Evolutionary conservation across 2,888 invertebrate species (phyloP), one percentile per base, ranked within the genome.

Genomic region (Hemaris fuciformis): DNA sequence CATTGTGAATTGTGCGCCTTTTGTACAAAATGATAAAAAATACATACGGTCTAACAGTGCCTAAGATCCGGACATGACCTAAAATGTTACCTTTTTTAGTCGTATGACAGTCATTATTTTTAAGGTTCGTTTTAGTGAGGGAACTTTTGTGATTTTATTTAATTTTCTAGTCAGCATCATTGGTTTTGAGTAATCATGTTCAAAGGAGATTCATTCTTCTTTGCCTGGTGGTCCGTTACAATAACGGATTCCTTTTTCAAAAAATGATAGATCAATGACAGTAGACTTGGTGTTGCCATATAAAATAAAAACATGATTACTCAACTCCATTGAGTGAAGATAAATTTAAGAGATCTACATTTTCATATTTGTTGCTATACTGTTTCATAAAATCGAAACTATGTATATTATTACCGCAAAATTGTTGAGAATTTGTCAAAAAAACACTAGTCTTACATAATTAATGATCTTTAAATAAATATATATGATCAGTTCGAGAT

Each of bases 341-440:
- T 41, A 60, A 13, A 59, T 34, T 59, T 31, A 46, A 41, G 27
- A 41, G 38, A 7, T 41, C 41, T 53, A 27, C 41, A 53, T 25
- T 60, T 60, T 25, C 48, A n/a, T 48, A 53, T 42, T 46, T 70
- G 80, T 80, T 79, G 80, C 80, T 76, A 73, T 70, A 67, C 71
- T 73, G 76, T 76, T 72, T 73, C 53, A 53, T 53, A 8, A 53
- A 31, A 48, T 48, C 48, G 53, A 53, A 53, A 53, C 53, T 53
- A 53, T 53, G 53, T 53, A 72, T 71, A 70, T 73, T 69, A 72
- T 69, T 76, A 80, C 76, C 73, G 81, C 79, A 66, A 74, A 64
- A 80, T 77, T 83, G 83, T 84, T 84, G 80, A 81, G 67, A 73
- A 76, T 71, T 80, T 81, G 80, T 81, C 79, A 76, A 71, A 77